These are phyloP conservation scores for Philantomba maxwellii DNA, from an alignment of 2,113 vertebrate genomes.

Conservation along the genomic window DNA sequence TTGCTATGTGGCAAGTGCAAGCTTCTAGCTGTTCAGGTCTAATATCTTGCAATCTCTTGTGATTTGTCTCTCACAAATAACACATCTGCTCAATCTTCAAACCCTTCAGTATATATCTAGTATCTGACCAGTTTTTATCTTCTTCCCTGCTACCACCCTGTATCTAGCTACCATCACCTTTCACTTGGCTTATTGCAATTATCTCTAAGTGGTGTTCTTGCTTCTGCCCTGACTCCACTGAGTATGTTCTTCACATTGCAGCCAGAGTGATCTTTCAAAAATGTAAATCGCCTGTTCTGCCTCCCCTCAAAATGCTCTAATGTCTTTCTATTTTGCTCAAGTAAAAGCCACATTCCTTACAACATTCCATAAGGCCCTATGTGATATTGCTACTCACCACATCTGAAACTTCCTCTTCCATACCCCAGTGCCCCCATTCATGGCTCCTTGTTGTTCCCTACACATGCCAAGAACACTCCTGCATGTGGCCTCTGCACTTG, in stretches of 20 bases:
- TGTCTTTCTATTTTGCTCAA: not conserved
- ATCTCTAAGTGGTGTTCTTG: not conserved
- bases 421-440: no score
- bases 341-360: not conserved
- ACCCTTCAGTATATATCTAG: not conserved
- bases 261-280: not conserved
- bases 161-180: not conserved
- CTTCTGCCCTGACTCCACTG: not conserved
- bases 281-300: not conserved
- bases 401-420: not conserved
- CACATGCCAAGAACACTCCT: not conserved
- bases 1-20: not conserved
- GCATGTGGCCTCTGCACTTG: not conserved
- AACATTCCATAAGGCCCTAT: not conserved
- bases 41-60: not conserved
- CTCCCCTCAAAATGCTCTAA: not conserved
- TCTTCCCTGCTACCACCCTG: not conserved
- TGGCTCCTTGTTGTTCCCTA: not conserved
- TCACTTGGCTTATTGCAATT: not conserved
- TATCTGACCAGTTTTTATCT: not conserved
- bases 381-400: not conserved
- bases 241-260: not conserved
- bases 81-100: not conserved
- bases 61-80: not conserved
- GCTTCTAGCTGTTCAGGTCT: not conserved